Base-by-base conservation (phyloP, 2,888 invertebrate species). In the Boloria euphrosyne region DNA sequence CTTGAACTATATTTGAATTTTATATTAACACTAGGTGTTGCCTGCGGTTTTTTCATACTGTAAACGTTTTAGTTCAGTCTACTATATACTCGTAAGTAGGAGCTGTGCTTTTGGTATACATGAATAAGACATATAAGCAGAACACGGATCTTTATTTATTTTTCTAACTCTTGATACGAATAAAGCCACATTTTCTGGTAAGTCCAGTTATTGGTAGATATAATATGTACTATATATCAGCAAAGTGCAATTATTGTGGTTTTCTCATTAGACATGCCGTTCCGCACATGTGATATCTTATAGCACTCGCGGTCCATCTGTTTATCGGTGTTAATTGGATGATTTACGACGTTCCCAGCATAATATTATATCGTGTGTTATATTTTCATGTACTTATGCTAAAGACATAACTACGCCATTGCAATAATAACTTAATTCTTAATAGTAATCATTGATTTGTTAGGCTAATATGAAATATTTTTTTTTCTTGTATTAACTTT, bases 241-340 rank as follows among this genome's bases (percentile, higher is more conserved):
- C 46, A 6, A 55, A 44, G 10, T 57, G 13, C 16, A 57, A 46
- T 63, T n/a, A n/a, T n/a, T 63, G 64, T 52, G 58, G 58, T 58
- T 31, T 27, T 27, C 50, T 44, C 31, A 18, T 54, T 43, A 46
- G 16, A 16, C 17, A 16, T 18, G 22, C 17, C 38, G 38, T 60
- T 47, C 43, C 13, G 51, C 62, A 52, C 55, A 63, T 68, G 58
- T 51, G 68, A 68, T 68, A 65, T 63, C 63, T 65, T 60, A 64
- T 68, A 60, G 60, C 47, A 62, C 62, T 67, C 60, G 68, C 65
- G 60, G 70, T 67, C 22, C 63, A 59, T 67, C 27, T 64, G 55
- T 70, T 71, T 67, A 70, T 73, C 66, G 69, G 57, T 66, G 68
- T 69, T 71, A 73, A 74, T 73, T 70, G 73, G 57, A 70, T 70